These are phyloP conservation scores for Drosophila nigrodunni DNA, from an alignment of 1,140 invertebrate species.

Conservation along the genomic window DNA sequence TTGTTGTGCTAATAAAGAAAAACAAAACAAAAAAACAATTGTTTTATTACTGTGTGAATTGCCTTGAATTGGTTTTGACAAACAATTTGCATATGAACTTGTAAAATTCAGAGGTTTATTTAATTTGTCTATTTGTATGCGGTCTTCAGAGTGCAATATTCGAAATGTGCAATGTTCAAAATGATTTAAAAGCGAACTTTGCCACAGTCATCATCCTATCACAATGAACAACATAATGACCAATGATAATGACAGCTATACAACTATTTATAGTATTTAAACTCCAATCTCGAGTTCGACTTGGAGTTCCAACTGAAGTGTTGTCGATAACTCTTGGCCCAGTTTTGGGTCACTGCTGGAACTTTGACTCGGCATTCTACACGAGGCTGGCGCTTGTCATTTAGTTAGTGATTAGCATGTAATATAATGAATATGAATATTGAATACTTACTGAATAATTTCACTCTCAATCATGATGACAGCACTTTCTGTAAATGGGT, in stretches of 20 bases:
- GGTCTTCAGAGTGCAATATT: conserved; percentile 19
- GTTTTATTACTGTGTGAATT: neutral
- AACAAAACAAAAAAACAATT: neutral
- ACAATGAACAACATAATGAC: conserved; percentile 36
- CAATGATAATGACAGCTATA: conserved; percentile 50
- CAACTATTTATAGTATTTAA: conserved; percentile 6
- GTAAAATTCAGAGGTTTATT: conserved; percentile 22
- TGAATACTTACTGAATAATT: conserved; percentile 74
- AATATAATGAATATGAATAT: conserved; percentile 1
- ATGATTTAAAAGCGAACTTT: conserved; percentile 56
- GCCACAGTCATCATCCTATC: conserved; percentile 32
- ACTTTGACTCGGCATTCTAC: conserved; percentile 27
- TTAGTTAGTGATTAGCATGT: neutral
- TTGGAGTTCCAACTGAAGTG: conserved; percentile 30
- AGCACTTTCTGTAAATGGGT: neutral
- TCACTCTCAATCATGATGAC: conserved; percentile 71
- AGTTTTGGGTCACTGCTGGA: conserved; percentile 42
- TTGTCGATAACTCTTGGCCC: conserved; percentile 68
- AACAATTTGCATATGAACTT: conserved; percentile 8
- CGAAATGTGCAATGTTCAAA: conserved; percentile 60
- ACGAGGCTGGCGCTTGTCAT: neutral
- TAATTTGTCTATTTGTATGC: conserved; percentile 71
- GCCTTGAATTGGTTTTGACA: conserved; percentile 17
- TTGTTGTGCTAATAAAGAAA: conserved; percentile 61
- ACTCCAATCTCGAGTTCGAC: too few species aligned